Evolutionary conservation across 2,797 vertebrate genomes (phyloP).

Genomic region (Hippoglossus hippoglossus): DNA sequence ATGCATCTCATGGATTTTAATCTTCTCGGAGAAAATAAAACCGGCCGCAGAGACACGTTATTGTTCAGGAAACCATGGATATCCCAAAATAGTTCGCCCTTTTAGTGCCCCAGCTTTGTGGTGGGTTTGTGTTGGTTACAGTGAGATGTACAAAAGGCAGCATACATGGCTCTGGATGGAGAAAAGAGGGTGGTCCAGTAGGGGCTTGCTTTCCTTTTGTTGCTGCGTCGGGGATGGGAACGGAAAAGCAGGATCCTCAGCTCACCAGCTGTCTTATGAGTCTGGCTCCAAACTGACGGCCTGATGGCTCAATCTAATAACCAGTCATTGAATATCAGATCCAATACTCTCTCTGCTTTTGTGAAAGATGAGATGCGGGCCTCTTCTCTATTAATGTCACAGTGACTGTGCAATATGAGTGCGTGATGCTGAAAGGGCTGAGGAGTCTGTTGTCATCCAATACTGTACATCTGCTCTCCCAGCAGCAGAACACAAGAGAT

Average conservation of each 20-base stretch:
- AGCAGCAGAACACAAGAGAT: constrained; percentile 47
- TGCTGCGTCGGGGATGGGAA: constrained; percentile 37
- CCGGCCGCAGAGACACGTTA: not conserved
- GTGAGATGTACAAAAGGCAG: constrained; percentile 29
- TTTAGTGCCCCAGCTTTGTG: constrained; percentile 19
- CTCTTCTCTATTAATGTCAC: constrained; percentile 67
- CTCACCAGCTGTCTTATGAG: constrained; percentile 57
- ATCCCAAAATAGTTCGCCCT: constrained; percentile 32
- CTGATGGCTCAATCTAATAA: constrained; percentile 72
- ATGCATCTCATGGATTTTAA: constrained; percentile 21
- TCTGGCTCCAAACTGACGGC: constrained; percentile 71
- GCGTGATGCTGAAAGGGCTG: constrained; percentile 56
- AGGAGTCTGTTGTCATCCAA: constrained; percentile 64
- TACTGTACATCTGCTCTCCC: constrained; percentile 65
- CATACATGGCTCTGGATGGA: constrained; percentile 34
- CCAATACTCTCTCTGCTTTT: constrained; percentile 53
- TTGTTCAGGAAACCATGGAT: constrained; percentile 39
- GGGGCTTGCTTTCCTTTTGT: constrained; percentile 32
- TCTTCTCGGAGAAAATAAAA: constrained; percentile 23
- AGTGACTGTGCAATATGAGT: constrained; percentile 61
- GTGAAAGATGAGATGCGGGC: constrained; percentile 66
- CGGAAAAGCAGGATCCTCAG: constrained; percentile 47
- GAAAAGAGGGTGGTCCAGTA: constrained; percentile 37
- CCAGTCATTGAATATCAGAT: constrained; percentile 69
- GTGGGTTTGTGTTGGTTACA: constrained; percentile 21